A percentile compares a stretch with the other conserved stretches of the same genome.
phyloP scores from a whole-genome alignment of 2,113 vertebrate species.

The Macquaria ambigua region DNA sequence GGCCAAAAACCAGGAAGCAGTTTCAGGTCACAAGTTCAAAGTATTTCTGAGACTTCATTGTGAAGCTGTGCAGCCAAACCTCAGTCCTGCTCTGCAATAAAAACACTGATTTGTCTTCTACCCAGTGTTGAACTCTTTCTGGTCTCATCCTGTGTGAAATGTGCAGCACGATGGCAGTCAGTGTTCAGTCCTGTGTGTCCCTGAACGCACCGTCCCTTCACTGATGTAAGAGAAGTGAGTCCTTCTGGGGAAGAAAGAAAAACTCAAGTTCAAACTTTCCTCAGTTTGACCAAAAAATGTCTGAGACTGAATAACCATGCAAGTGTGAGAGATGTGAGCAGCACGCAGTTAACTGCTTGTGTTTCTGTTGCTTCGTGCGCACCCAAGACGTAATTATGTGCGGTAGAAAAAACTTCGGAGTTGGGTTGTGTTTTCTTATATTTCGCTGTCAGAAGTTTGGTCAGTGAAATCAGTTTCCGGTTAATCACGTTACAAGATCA shows the following conservation, averaged over 20 bases:
- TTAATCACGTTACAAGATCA: background rate
- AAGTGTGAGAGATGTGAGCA: no score
- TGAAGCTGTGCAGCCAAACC: slow-evolving; percentile 57
- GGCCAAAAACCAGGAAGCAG: slow-evolving; percentile 46
- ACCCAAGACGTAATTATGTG: no score
- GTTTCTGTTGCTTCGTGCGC: no score
- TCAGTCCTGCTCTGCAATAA: slow-evolving; percentile 35
- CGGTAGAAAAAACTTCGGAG: no score
- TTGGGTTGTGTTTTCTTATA: no score
- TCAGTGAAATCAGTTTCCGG: background rate
- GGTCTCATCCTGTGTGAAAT: slow-evolving; percentile 19
- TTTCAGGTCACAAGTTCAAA: slow-evolving; percentile 66
- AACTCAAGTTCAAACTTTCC: background rate
- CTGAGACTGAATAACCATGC: slow-evolving; percentile 21
- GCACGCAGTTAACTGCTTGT: no score
- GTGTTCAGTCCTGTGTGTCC: background rate
- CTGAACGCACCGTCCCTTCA: slow-evolving; percentile 24
- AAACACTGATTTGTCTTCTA: slow-evolving; percentile 9
- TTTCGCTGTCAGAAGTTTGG: no score
- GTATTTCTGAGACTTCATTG: slow-evolving; percentile 55
- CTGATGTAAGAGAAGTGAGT: slow-evolving; percentile 11
- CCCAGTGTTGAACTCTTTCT: slow-evolving; percentile 6
- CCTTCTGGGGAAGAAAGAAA: background rate
- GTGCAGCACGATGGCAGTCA: background rate
- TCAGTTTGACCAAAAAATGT: background rate